Evolutionary conservation across 2,113 vertebrate species (phyloP), one percentile per base, ranked within the genome.

Genomic region (Pagrus major): DNA sequence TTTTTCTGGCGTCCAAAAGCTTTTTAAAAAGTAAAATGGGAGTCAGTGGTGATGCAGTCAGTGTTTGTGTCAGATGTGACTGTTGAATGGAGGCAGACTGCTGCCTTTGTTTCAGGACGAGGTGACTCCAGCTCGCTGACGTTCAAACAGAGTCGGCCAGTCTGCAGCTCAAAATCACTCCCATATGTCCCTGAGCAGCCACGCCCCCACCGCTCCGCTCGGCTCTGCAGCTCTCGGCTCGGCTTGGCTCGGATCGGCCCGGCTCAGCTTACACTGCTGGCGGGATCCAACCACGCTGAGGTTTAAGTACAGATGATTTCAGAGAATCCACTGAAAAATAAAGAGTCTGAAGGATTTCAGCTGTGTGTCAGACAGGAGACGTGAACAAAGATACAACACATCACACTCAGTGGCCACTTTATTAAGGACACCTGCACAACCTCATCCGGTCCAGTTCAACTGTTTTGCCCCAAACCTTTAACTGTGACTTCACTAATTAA

Each of bases 91-190:
- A 70, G 47, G 51, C 78, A 39, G 54, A 49, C 21, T 20, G 58
- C 42, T 71, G 71, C 67, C 63, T 84, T 81, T 78, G 83, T 78
- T 61, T 52, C 42, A n/a, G 23, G 33, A 33, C 42, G 65, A 49
- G 6, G 70, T 59, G 78, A 78, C 76, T 86, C 80, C 55, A 63
- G 29, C 69, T 77, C 12, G 65, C 71, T 60, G 68, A 61, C 76
- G 79, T 88, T 84, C 83, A 80, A 76, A 91, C 83, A 80, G 85
- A 90, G 88, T 29, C 90, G 76, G 31, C 73, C 87, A 82, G 86
- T 90, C 91, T 90, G 80, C 87, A 69, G 75, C 79, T 29, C 55
- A 31, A 89, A 92, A 93, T 93, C 86, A 77, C 87, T 91, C 70
- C 91, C 93, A 93, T 86, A 87, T 93, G 93, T 88, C 66, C 29